Evolutionary conservation across 2,113 vertebrate genomes (phyloP).

Genomic region (Entosphenus tridentatus): DNA sequence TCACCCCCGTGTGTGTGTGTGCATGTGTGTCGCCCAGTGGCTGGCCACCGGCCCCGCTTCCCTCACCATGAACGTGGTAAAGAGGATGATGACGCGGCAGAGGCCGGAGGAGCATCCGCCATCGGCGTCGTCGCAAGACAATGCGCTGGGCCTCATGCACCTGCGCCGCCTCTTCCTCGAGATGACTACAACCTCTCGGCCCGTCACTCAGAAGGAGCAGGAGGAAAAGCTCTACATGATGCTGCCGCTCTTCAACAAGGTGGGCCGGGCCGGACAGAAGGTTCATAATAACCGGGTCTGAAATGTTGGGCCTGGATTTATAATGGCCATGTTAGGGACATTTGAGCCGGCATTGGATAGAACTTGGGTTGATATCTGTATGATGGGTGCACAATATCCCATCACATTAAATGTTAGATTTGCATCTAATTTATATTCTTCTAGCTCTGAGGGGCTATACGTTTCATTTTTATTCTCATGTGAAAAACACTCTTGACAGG

Average conservation of each 20-base stretch:
- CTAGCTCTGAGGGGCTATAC: no score
- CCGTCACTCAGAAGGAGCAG: constrained; percentile 98
- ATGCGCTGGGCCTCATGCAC: constrained; percentile 86
- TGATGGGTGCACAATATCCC: no score
- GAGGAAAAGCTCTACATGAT: constrained; percentile 99
- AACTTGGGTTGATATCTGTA: no score
- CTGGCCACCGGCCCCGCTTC: neutral
- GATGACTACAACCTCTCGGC: constrained; percentile 74
- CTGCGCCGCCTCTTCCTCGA: constrained; percentile 86
- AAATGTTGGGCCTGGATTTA: no score
- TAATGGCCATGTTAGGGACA: no score
- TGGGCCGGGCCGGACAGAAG: constrained; percentile 18
- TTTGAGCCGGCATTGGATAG: no score
- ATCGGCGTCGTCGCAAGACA: constrained; percentile 76
- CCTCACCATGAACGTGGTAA: constrained; percentile 88
- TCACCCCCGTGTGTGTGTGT: constrained; percentile 11
- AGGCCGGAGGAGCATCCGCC: constrained; percentile 50
- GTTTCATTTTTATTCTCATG: no score
- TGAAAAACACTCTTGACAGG: no score
- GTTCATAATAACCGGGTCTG: no score
- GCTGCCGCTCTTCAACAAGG: constrained; percentile 90
- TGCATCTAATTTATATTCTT: no score
- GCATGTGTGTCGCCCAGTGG: neutral
- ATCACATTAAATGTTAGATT: no score
- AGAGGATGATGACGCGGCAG: constrained; percentile 93